phyloP scores from a whole-genome alignment of 2,888 invertebrate species.

The Didymodactylos carnosus region DNA sequence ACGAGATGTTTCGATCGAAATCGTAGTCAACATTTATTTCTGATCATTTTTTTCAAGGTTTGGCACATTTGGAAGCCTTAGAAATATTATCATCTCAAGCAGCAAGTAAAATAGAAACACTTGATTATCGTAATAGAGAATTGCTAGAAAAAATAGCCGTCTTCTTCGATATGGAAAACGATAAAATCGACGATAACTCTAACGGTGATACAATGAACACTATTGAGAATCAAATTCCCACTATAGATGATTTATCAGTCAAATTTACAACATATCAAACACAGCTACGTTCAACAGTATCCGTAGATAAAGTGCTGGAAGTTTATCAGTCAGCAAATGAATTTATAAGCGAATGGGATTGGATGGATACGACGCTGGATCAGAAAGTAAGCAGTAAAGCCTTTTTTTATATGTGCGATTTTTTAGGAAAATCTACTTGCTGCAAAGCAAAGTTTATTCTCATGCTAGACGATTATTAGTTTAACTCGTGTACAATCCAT shows the following conservation, averaged over 20 bases:
- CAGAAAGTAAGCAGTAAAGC: background rate
- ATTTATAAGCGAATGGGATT: background rate
- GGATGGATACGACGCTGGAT: background rate
- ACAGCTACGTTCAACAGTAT: background rate
- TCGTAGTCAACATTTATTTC: no score
- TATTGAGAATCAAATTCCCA: background rate
- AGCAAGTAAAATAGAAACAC: background rate
- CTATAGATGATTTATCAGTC: background rate
- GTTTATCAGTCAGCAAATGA: background rate
- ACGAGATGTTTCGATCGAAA: no score
- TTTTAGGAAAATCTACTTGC: no score
- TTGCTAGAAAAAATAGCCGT: background rate
- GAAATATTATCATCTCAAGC: slow-evolving; percentile 67
- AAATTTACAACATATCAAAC: background rate
- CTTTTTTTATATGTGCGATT: no score
- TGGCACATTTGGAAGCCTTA: slow-evolving; percentile 69
- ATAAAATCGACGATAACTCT: background rate
- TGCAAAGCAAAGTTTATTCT: no score
- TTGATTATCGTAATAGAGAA: slow-evolving; percentile 43
- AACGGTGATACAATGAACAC: background rate
- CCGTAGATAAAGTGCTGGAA: background rate
- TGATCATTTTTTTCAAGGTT: slow-evolving; percentile 16
- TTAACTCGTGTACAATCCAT: background rate
- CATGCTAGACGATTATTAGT: background rate
- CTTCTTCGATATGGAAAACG: background rate